Conservation (phyloP, 2,888 invertebrate genomes). For the Theodoxus fluviatilis region DNA sequence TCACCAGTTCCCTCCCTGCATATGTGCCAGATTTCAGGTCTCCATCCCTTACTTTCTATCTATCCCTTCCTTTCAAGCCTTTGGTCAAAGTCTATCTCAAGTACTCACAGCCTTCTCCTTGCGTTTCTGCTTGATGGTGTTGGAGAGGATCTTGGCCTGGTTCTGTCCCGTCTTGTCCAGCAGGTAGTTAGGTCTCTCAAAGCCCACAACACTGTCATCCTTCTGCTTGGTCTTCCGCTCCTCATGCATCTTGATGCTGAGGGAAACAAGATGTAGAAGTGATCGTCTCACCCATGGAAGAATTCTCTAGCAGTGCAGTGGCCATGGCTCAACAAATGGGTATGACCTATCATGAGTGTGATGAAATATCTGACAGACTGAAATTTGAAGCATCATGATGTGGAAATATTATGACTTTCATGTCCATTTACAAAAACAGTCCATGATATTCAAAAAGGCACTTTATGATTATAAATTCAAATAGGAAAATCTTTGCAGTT, state of each 20-base stretch:
- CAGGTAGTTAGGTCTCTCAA: slow-evolving; percentile 94
- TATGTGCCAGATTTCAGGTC: too few relatives aligned
- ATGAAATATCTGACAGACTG: too few relatives aligned
- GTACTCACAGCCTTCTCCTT: slow-evolving; percentile 87
- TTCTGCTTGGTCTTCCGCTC: slow-evolving; percentile 89
- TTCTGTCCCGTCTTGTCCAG: slow-evolving; percentile 94
- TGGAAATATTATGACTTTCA: too few relatives aligned
- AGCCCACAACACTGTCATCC: slow-evolving; percentile 78
- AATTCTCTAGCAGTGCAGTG: background rate
- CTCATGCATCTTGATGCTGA: slow-evolving; percentile 88
- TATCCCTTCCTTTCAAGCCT: too few relatives aligned
- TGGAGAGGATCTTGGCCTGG: slow-evolving; percentile 92
- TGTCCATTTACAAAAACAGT: too few relatives aligned
- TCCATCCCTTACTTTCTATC: too few relatives aligned
- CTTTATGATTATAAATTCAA: too few relatives aligned
- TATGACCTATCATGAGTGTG: background rate
- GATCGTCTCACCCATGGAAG: background rate
- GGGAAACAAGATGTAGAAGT: slow-evolving; percentile 13
- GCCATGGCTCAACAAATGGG: background rate
- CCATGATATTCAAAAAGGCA: too few relatives aligned
- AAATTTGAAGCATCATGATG: too few relatives aligned
- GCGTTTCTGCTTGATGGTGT: slow-evolving; percentile 99
- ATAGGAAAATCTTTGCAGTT: too few relatives aligned
- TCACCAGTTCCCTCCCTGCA: too few relatives aligned
- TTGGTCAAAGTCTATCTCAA: too few relatives aligned